Evolutionary conservation across 2,113 vertebrate species (phyloP), one percentile per base, ranked within the genome.

Genomic region (Origma solitaria): DNA sequence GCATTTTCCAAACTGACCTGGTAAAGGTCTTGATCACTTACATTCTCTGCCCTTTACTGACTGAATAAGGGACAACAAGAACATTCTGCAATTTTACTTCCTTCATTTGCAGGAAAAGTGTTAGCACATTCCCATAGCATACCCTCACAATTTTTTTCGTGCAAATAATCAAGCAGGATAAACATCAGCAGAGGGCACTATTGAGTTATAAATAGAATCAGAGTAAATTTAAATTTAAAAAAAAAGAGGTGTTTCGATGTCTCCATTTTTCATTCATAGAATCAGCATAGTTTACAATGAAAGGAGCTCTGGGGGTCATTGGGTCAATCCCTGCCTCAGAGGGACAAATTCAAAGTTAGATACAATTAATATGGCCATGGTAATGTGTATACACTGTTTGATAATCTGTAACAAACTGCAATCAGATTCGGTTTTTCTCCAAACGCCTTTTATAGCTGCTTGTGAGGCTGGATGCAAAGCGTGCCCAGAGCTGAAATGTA

Each of bases 151-250:
- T 57, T 84, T 79, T 79, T 68, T 22, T 56, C 3, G 0, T 42
- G 18, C 25, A 62, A 44, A 44, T 70, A 57, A 30, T 76, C 22
- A 19, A 51, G 21, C 69, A 35, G 13, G 30, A 50, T 33, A 54
- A 54, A 5, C 20, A 72, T 73, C 97, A 93, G 94, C 94, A 97
- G 97, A 93, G 95, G 95, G 96, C 96, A 62, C 77, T 82, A 86
- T 95, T 88, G 88, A 92, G 84, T 76, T 73, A 82, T 24, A 51
- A 79, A 95, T 66, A 54, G 7, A 82, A 47, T 22, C 33, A 75
- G 14, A 33, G 42, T 23, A 11, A 9, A 1, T 9, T 13, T 1
- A 21, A 8, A 6, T 17, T 23, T 2, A 4, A 20, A 2, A 40
- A 13, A 30, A 42, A 35, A 44, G 16, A 35, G 44, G 19, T 6